Evolutionary conservation across 1,140 invertebrate species (phyloP), one percentile per base, ranked within the genome.

Genomic region (Drosophila nebulosa): DNA sequence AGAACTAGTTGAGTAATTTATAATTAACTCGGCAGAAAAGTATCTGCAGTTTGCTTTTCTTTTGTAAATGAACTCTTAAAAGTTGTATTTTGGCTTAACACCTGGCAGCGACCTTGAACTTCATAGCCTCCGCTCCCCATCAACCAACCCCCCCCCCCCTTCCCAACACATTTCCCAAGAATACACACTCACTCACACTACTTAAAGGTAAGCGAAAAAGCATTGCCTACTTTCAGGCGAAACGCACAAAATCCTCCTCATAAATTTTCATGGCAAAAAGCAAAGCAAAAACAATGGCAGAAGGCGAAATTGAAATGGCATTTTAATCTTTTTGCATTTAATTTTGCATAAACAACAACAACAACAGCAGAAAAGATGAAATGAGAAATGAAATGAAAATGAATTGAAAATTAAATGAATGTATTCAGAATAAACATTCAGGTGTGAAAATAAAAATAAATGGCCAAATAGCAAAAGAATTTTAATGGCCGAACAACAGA

Each of bases 401-500:
- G n/a, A 63, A 63, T 32, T 18, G 26, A 46, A 46, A 46, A 46
- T 46, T 46, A 30, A 26, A 55, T 18, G 52, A 30, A 16, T 55
- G 52, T 55, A 46, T 27, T 24, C 32, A 24, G 21, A 30, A 36
- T 58, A 68, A 69, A 77, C 62, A 69, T 69, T 66, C 51, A 70
- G 66, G 81, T 85, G 81, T 70, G 69, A 74, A 72, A 62, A 62
- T 68, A 57, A 59, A 77, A 59, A 46, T 46, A 46, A 46, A 46
- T 46, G 39, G 39, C 39, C 18, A 46, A 46, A 46, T 46, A 46
- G 39, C n/a, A 46, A 46, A 46, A 46, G 39, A 46, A 46, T 46
- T 46, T 46, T 46, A 46, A 46, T 46, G 39, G 39, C 16, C 39
- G 18, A 46, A 9, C 5, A 14, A 3, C n/a, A 14, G 14, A 7